Base-by-base conservation (phyloP, 1,140 invertebrate genomes). In the Drosophila carrolli region DNA sequence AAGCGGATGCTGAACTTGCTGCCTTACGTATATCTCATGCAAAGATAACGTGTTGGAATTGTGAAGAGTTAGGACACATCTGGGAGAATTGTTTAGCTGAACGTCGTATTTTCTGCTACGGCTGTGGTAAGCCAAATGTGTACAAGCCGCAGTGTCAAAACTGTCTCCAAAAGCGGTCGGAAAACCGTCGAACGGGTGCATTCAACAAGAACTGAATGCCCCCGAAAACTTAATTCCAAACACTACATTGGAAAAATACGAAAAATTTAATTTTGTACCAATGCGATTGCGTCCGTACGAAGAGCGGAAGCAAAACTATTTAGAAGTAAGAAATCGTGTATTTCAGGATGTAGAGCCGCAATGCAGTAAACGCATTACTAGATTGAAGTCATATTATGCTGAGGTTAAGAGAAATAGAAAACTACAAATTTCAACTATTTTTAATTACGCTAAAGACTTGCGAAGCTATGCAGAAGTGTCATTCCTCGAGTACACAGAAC, bases 1-100 rank as follows among this genome's bases (percentile, higher is more conserved):
- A 8, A 43, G 14, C 41, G 5, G n/a, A n/a, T n/a, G 6, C 14
- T 3, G 6, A 43, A 9, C n/a, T 43, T 3, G 41, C n/a, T 43
- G 41, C 41, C 4, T 43, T 16, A 9, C 41, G 3, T 11, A 38
- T 9, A 1, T 38, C 11, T 38, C 37, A 38, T 38, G 41, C 14
- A 16, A 43, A 43, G 41, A n/a, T 41, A 14, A 41, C 7, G 40
- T 48, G 46, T 23, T 48, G 46, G 46, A 48, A 48, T 19, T 27
- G 23, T 6, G 10, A 23, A 8, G 13, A 48, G n/a, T 13, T 27
- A 7, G 47, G 47, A 13, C 47, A 48, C n/a, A 27, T 50, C 6
- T 29, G 23, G 13, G 13, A 23, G 6, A 27, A 50, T 13, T 50
- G 47, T 14, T 50, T 50, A 29, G 47, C 47, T 7, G 23, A 29